These are phyloP conservation scores for Helicoverpa assulta DNA, from an alignment of 2,888 invertebrate species.

Conservation along the genomic window DNA sequence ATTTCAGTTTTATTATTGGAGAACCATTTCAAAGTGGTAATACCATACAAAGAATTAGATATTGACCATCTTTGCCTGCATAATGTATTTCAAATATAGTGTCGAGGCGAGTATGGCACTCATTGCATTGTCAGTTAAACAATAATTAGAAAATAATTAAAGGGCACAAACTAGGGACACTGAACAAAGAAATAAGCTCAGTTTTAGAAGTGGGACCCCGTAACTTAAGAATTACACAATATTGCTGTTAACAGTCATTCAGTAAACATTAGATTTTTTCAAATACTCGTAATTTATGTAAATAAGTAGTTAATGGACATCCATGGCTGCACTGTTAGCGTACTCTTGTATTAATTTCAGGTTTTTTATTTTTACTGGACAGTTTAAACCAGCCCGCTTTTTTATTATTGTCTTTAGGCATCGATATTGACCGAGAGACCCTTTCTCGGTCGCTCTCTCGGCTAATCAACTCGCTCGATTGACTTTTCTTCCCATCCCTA, in stretches of 20 bases:
- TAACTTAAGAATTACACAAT: background rate
- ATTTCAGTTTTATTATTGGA: no score
- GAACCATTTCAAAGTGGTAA: background rate
- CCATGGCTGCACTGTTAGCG: slow-evolving; percentile 68
- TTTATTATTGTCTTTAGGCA: slow-evolving; percentile 93
- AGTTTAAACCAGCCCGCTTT: slow-evolving; percentile 94
- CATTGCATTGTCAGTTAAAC: slow-evolving; percentile 8
- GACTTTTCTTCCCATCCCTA: slow-evolving; percentile 86
- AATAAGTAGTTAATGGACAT: background rate
- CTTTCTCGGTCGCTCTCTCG: slow-evolving; percentile 87
- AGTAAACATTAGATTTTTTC: background rate
- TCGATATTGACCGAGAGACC: slow-evolving; percentile 92
- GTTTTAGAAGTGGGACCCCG: background rate
- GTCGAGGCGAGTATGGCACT: slow-evolving; percentile 52
- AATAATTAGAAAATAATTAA: background rate
- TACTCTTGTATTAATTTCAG: slow-evolving; percentile 82
- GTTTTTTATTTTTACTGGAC: slow-evolving; percentile 86
- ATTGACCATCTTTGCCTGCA: no score
- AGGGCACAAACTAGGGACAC: background rate
- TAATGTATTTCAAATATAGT: background rate
- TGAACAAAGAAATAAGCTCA: background rate
- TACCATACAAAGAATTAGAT: background rate
- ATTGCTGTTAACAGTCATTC: background rate
- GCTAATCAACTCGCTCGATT: slow-evolving; percentile 92
- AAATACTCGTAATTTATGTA: background rate